Evolutionary conservation across 2,113 vertebrate genomes (phyloP).

Genomic region (Morphnarchus princeps): DNA sequence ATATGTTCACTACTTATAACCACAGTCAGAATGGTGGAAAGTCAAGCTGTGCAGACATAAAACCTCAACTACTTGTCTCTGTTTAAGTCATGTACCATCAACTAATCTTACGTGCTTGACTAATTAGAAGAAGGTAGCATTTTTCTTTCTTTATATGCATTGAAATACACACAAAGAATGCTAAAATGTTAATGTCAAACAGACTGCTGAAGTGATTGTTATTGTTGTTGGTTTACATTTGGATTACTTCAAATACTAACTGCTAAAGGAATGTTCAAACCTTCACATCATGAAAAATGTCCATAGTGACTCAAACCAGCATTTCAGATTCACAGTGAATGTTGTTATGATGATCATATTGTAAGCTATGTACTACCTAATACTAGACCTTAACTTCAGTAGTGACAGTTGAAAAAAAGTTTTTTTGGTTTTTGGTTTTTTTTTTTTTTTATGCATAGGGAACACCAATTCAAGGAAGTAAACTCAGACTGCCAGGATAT

Average conservation of each 20-base stretch:
- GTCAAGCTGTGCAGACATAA: neutral
- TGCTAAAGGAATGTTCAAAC: neutral
- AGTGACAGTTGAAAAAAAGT: neutral
- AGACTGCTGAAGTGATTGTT: neutral
- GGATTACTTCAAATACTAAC: neutral
- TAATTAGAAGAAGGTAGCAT: neutral
- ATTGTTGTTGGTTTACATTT: neutral
- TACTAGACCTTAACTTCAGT: neutral
- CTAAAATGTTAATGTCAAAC: neutral
- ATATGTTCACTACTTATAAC: neutral
- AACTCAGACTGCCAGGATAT: constrained; percentile 92
- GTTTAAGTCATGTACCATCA: constrained; percentile 11
- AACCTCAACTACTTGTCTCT: neutral
- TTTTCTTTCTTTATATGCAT: neutral
- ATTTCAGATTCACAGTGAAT: neutral
- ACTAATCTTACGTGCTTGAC: neutral
- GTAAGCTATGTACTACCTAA: neutral
- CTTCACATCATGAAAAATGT: neutral
- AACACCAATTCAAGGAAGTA: constrained; percentile 93
- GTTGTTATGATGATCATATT: neutral
- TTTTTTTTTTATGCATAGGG: constrained; percentile 67
- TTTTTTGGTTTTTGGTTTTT: neutral
- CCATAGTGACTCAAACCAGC: neutral
- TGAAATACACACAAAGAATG: neutral
- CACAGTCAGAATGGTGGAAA: neutral